Percentiles rank a stretch among this genome's conserved stretches.
phyloP scores from a whole-genome alignment of 2,113 vertebrate species.

The Cryptomyrus ogoouensis region DNA sequence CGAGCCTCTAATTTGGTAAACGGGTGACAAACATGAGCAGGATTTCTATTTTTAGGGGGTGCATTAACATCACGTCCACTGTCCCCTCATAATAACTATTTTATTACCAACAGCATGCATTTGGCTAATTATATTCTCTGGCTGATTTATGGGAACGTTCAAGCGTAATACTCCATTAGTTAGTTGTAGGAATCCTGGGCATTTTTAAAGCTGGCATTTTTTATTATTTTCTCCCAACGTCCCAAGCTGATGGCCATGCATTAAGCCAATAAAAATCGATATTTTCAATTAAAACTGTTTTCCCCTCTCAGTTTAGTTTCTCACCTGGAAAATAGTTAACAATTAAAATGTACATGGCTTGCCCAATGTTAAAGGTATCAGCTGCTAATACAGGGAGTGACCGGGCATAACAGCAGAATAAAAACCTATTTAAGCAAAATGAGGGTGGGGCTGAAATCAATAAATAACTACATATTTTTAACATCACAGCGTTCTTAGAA shows the following conservation, averaged over 20 bases:
- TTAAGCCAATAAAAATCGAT: neutral
- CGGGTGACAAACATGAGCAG: neutral
- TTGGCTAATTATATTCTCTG: neutral
- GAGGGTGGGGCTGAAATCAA: neutral
- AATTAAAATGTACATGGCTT: neutral
- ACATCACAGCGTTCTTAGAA: neutral
- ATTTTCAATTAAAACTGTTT: neutral
- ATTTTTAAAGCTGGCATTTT: neutral
- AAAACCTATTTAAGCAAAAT: neutral
- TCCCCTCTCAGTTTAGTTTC: neutral
- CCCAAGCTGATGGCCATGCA: neutral
- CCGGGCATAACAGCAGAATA: neutral
- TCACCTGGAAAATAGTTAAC: neutral
- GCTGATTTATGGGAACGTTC: neutral
- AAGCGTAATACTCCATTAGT: neutral
- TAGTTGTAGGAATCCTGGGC: neutral
- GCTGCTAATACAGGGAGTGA: neutral
- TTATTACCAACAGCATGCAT: neutral
- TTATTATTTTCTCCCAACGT: neutral
- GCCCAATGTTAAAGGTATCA: neutral
- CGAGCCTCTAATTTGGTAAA: neutral
- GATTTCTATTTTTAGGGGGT: neutral
- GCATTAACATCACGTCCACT: neutral
- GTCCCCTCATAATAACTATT: neutral
- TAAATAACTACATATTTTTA: neutral